A percentile compares a stretch with the other conserved stretches of the same genome.
Conservation (phyloP, 2,888 invertebrate species). For the Meteorus cinctellus region DNA sequence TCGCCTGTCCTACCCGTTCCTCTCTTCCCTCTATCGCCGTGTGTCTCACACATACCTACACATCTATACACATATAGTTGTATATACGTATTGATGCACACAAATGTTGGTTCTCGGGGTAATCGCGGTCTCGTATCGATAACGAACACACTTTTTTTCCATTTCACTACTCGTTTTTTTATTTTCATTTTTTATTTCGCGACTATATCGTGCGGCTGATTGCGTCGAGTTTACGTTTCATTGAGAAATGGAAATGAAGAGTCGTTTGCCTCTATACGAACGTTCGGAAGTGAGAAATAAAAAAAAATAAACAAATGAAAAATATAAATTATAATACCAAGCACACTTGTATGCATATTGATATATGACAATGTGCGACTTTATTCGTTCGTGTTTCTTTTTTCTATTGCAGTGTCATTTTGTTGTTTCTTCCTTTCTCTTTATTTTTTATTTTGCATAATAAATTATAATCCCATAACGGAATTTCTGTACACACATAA, state of each 20-base stretch:
- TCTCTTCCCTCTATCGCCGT: constrained; percentile 45
- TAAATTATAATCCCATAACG: constrained; percentile 7
- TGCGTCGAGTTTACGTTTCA: constrained; percentile 10
- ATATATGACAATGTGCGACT: background rate
- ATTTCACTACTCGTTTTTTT: constrained; percentile 35
- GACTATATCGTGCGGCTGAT: constrained; percentile 14
- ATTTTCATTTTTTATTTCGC: constrained; percentile 31
- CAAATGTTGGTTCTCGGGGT: constrained; percentile 18
- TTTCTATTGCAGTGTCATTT: background rate
- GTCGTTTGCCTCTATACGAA: background rate
- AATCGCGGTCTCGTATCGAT: constrained; percentile 43
- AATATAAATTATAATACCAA: background rate
- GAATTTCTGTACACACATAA: background rate
- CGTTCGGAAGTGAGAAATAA: background rate
- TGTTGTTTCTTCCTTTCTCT: background rate
- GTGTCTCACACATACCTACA: constrained; percentile 8
- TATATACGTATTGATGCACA: too few species aligned
- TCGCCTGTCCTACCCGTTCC: constrained; percentile 52
- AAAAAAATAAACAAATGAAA: background rate
- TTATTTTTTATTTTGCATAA: background rate
- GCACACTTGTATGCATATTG: constrained; percentile 1
- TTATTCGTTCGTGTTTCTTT: background rate
- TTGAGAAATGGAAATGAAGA: constrained; percentile 13
- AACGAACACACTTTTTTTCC: constrained; percentile 41
- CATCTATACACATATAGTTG: too few species aligned